Evolutionary conservation across 2,113 vertebrate genomes (phyloP).

Genomic region (Nanorana parkeri): DNA sequence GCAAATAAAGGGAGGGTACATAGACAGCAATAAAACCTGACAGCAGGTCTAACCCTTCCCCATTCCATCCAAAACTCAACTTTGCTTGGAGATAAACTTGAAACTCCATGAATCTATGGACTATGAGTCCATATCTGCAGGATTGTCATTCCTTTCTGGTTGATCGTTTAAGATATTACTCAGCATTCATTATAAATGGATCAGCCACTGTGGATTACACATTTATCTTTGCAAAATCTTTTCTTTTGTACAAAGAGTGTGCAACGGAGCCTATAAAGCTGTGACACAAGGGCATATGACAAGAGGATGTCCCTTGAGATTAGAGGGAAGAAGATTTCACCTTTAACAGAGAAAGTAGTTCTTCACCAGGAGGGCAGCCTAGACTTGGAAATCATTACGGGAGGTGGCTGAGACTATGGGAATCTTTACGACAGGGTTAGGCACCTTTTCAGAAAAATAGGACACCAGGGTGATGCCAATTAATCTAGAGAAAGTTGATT

Average conservation of each 20-base stretch:
- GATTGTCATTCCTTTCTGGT: background rate
- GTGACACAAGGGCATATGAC: slow-evolving; percentile 14
- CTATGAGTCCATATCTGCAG: background rate
- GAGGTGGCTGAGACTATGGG: slow-evolving; percentile 3
- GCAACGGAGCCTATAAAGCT: slow-evolving; percentile 6
- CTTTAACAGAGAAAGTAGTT: slow-evolving; percentile 17
- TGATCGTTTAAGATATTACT: background rate
- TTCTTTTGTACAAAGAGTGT: slow-evolving; percentile 14
- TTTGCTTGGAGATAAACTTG: too few relatives aligned
- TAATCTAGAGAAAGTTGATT: slow-evolving; percentile 14
- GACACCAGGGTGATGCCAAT: slow-evolving; percentile 25
- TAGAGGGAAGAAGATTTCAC: slow-evolving; percentile 17
- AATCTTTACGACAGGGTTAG: slow-evolving; percentile 27
- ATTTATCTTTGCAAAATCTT: slow-evolving; percentile 4
- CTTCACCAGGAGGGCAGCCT: background rate
- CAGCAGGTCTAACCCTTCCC: too few relatives aligned
- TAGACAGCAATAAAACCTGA: too few relatives aligned
- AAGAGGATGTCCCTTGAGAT: slow-evolving; percentile 29
- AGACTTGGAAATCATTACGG: slow-evolving; percentile 4
- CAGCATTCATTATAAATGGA: slow-evolving; percentile 2
- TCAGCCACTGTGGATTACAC: background rate
- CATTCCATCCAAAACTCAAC: too few relatives aligned
- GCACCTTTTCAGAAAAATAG: slow-evolving; percentile 13
- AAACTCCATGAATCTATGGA: too few relatives aligned
- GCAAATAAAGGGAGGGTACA: too few relatives aligned